Evolutionary conservation across 2,113 vertebrate genomes (phyloP), one percentile per base, ranked within the genome.

Genomic region (Cichladusa arquata): DNA sequence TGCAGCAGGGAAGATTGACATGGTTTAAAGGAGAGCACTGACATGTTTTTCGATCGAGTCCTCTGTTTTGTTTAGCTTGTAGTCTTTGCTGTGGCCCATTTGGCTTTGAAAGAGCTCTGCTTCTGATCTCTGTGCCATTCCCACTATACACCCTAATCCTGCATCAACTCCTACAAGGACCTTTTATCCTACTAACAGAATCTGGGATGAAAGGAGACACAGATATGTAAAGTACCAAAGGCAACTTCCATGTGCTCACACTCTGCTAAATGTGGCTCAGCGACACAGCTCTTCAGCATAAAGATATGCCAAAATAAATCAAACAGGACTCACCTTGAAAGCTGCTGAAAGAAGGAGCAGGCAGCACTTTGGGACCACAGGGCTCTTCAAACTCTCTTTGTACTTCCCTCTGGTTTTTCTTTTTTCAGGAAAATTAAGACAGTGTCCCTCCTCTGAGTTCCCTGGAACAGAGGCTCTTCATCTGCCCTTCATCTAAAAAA

Each of bases 161-260:
- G 18, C 45, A 79, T 50, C 94, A 65, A 14, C 72, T 74, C 78
- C 62, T 44, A 54, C 31, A 89, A 86, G 64, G 56, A 93, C 40
- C 86, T 95, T 95, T 96, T 62, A 91, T 96, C 86, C 88, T 50
- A 33, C 74, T 81, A 66, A 65, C 51, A 67, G 64, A 74, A 70
- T 47, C 45, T 67, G 50, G 61, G 80, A 91, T 89, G 62, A 94
- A 70, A 92, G 54, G 19, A 71, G 58, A 47, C 58, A 50, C 36
- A 38, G 66, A 56, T 77, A 84, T 29, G 34, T 40, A 62, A 92
- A 96, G 50, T 72, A 91, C 62, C n/a, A 76, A 89, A 91, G 58
- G 88, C 79, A 86, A 56, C 70, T 82, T 82, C 69, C 42, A 34
- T 40, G 67, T 79, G 62, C 73, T 91, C 76, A 76, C 83, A 45